Conservation (phyloP, 2,113 vertebrate species). For the Opisthocomus hoazin region DNA sequence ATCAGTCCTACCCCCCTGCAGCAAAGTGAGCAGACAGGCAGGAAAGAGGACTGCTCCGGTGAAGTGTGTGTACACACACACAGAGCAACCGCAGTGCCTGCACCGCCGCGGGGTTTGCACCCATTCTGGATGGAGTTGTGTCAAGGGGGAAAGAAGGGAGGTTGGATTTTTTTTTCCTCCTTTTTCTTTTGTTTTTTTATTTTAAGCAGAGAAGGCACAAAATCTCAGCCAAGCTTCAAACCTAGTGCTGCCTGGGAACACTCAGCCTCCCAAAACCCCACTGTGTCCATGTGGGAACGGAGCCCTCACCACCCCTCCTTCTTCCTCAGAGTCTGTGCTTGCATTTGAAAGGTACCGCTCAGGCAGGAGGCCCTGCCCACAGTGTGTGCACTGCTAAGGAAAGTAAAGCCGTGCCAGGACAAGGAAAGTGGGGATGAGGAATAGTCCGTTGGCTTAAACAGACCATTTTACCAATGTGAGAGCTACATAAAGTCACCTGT, state of each 20-base stretch:
- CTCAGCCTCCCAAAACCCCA: neutral
- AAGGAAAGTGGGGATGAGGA: conserved; percentile 11
- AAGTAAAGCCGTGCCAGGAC: neutral
- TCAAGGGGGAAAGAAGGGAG: neutral
- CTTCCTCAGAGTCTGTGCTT: conserved; percentile 10
- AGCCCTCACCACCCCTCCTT: neutral
- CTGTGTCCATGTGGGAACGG: neutral
- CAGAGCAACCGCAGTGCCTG: neutral
- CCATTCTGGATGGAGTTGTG: neutral
- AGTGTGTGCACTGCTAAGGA: conserved; percentile 21
- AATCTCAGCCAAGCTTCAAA: conserved; percentile 62
- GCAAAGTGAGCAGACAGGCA: neutral
- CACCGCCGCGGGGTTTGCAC: neutral
- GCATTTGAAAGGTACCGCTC: neutral
- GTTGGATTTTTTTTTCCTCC: neutral
- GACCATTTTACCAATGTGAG: neutral
- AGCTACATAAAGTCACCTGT: neutral
- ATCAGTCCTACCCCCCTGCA: neutral
- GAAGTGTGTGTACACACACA: neutral
- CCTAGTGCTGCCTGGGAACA: neutral
- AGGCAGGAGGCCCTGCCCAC: conserved; percentile 9
- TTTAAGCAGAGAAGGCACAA: conserved; percentile 63
- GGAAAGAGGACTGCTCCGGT: neutral
- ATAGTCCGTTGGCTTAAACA: neutral
- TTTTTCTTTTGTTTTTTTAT: neutral